These are phyloP conservation scores for Lepidocyrtoides sp. DNA, from an alignment of 2,888 invertebrate genomes.

Conservation along the genomic window DNA sequence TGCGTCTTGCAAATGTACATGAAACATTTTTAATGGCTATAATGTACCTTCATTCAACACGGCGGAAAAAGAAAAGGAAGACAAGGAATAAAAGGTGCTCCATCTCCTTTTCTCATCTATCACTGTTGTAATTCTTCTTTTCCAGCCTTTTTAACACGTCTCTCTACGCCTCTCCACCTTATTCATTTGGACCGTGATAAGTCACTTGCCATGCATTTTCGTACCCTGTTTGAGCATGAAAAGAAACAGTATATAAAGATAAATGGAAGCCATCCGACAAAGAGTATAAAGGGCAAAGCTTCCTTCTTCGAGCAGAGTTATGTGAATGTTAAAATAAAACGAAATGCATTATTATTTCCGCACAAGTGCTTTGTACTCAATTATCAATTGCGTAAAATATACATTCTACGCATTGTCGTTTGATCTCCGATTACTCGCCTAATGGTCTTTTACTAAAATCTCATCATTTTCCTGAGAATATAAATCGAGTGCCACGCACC, in stretches of 20 bases:
- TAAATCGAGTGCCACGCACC: no score
- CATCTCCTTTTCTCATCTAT: constrained; percentile 76
- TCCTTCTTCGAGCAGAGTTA: no score
- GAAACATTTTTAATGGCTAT: constrained; percentile 7
- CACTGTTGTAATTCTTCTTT: constrained; percentile 70
- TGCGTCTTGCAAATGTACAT: background rate
- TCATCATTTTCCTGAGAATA: no score
- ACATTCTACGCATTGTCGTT: no score
- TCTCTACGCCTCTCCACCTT: background rate
- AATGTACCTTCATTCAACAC: constrained; percentile 13
- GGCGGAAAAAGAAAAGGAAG: constrained; percentile 3
- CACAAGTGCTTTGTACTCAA: no score
- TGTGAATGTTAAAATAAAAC: no score
- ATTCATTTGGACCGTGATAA: background rate
- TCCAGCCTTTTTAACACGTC: constrained; percentile 59
- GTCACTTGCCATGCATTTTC: background rate
- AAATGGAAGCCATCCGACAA: no score
- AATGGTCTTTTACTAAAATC: no score
- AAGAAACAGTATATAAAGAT: background rate
- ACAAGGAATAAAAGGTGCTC: constrained; percentile 64
- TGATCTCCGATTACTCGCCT: no score
- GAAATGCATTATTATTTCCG: no score
- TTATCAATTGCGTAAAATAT: no score
- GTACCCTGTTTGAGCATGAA: background rate
- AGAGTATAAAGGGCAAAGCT: no score